These are phyloP conservation scores for Metopia argyrocephala DNA, from an alignment of 2,888 invertebrate genomes.

Conservation along the genomic window DNA sequence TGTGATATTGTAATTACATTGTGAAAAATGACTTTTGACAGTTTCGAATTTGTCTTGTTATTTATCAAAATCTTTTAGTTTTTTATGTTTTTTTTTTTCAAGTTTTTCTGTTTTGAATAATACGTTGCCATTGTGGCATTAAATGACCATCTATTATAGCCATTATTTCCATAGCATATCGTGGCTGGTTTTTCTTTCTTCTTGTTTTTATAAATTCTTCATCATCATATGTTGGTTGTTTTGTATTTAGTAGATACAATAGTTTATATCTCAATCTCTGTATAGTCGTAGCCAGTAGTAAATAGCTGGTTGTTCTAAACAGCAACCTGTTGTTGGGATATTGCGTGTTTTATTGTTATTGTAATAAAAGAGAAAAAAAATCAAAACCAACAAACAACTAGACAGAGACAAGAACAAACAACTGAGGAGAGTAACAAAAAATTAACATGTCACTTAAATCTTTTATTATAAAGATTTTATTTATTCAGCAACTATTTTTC, in stretches of 20 bases:
- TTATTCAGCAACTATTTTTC: constrained; percentile 20
- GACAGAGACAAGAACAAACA: too few species aligned
- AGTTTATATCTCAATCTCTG: not conserved
- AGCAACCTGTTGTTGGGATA: constrained; percentile 52
- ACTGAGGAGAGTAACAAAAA: too few species aligned
- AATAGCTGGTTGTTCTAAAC: constrained; percentile 52
- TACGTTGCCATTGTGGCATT: constrained; percentile 44
- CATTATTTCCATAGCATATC: constrained; percentile 9
- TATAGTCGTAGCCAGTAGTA: constrained; percentile 25
- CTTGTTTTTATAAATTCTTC: constrained; percentile 12
- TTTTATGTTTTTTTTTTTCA: not conserved
- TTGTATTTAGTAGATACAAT: not conserved
- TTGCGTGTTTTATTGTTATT: constrained; percentile 49
- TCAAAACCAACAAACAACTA: too few species aligned
- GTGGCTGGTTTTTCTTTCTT: constrained; percentile 21
- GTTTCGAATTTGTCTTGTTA: constrained; percentile 76
- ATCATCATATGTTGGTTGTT: constrained; percentile 33
- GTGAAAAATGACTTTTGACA: constrained; percentile 76
- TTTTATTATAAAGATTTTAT: constrained; percentile 51
- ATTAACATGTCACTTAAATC: constrained; percentile 60
- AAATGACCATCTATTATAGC: constrained; percentile 51
- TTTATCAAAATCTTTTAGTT: constrained; percentile 73
- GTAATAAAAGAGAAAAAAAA: constrained; percentile 10
- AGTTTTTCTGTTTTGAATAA: constrained; percentile 29
- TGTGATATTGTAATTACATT: constrained; percentile 75